phyloP scores from a whole-genome alignment of 2,888 invertebrate genomes.

The Cheilosia impressa region DNA sequence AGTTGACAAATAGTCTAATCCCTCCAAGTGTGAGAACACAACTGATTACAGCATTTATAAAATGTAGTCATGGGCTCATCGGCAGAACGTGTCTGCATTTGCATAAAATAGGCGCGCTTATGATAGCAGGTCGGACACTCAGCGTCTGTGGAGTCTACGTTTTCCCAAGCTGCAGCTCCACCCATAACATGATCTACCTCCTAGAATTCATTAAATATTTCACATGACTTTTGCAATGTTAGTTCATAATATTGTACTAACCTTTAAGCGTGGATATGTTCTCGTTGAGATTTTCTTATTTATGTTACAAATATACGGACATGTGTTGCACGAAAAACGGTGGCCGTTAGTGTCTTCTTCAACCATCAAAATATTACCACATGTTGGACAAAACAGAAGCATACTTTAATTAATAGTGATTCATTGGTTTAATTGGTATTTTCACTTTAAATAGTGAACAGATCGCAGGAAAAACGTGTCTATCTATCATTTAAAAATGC shows the following conservation, averaged over 20 bases:
- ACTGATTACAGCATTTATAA: slow-evolving; percentile 96
- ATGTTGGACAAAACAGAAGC: slow-evolving; percentile 92
- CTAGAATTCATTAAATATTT: slow-evolving; percentile 80
- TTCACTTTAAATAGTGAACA: background rate
- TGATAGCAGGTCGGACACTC: slow-evolving; percentile 96
- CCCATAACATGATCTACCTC: slow-evolving; percentile 98
- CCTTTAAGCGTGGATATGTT: slow-evolving; percentile 95
- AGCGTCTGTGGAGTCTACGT: slow-evolving; percentile 97
- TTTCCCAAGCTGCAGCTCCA: slow-evolving; percentile 98
- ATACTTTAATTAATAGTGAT: slow-evolving; percentile 75
- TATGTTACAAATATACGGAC: slow-evolving; percentile 94
- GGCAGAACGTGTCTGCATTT: slow-evolving; percentile 98
- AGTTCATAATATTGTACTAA: slow-evolving; percentile 79
- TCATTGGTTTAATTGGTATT: slow-evolving; percentile 20
- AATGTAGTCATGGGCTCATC: slow-evolving; percentile 99
- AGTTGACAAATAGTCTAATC: slow-evolving; percentile 86
- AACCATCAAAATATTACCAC: slow-evolving; percentile 93
- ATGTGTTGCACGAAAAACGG: slow-evolving; percentile 94
- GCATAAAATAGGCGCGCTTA: slow-evolving; percentile 97
- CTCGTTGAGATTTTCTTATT: slow-evolving; percentile 88
- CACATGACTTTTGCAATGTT: background rate
- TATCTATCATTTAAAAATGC: slow-evolving; percentile 15
- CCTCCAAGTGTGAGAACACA: slow-evolving; percentile 97
- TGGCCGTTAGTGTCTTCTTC: slow-evolving; percentile 89
- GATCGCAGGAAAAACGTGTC: slow-evolving; percentile 29